These are phyloP conservation scores for Drosophila neutralis DNA, from an alignment of 2,888 invertebrate species.

Conservation along the genomic window DNA sequence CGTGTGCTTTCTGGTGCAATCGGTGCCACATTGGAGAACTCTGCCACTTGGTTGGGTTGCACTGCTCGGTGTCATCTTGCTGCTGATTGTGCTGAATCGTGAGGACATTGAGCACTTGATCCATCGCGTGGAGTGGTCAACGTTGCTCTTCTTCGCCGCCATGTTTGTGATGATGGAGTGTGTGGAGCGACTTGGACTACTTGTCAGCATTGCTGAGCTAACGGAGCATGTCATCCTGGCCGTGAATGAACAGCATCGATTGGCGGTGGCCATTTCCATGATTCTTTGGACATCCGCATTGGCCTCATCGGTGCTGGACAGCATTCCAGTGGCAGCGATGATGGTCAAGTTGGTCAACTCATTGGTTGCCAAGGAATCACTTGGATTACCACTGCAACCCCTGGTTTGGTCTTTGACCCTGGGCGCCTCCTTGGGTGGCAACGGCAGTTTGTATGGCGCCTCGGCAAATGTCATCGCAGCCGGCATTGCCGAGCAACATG, in stretches of 20 bases:
- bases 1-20: slow-evolving; percentile 92
- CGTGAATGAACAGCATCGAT: slow-evolving; percentile 88
- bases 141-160: slow-evolving; percentile 84
- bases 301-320: slow-evolving; percentile 95
- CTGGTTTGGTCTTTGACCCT: slow-evolving; percentile 94
- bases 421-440: slow-evolving; percentile 95
- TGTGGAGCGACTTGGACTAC: slow-evolving; percentile 91
- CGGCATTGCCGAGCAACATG: slow-evolving; percentile 96
- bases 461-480: slow-evolving; percentile 96
- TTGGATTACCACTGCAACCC: slow-evolving; percentile 91
- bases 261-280: slow-evolving; percentile 91
- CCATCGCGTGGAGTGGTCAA: slow-evolving; percentile 84
- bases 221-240: slow-evolving; percentile 89
- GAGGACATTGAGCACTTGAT: slow-evolving; percentile 84
- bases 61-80: slow-evolving; percentile 90
- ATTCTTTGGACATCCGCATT: slow-evolving; percentile 95
- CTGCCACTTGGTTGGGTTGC: slow-evolving; percentile 95
- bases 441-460: slow-evolving; percentile 95
- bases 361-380: slow-evolving; percentile 88
- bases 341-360: slow-evolving; percentile 93
- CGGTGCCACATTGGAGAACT: slow-evolving; percentile 89
- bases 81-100: slow-evolving; percentile 91
- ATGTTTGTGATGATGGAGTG: slow-evolving; percentile 86
- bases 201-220: slow-evolving; percentile 91
- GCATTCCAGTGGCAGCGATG: slow-evolving; percentile 96